phyloP scores from a whole-genome alignment of 2,113 vertebrate genomes.

The Oryzias javanicus region DNA sequence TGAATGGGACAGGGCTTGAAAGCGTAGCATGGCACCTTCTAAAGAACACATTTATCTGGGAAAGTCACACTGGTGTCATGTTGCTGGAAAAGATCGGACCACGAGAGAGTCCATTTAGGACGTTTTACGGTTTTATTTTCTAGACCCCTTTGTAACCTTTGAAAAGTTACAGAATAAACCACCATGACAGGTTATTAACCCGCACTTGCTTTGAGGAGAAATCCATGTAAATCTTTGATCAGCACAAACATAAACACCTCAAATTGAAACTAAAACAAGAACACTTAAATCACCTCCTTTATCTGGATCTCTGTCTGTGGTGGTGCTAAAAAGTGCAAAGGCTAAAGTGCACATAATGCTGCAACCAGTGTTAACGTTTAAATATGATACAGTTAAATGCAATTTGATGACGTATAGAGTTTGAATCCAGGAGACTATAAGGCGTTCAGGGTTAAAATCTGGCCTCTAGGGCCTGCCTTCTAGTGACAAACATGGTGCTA shows the following conservation, averaged over 20 bases:
- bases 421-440: background rate
- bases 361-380: background rate
- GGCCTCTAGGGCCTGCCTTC: constrained; percentile 49
- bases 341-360: background rate
- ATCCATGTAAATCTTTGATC: constrained; percentile 15
- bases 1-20: constrained; percentile 52
- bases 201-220: background rate
- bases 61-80: constrained; percentile 19
- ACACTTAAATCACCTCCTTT: constrained; percentile 2
- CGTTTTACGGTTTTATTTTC: too few relatives aligned
- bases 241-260: background rate
- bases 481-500: constrained; percentile 49
- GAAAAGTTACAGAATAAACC: background rate
- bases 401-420: background rate
- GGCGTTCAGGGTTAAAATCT: constrained; percentile 24
- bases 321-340: background rate
- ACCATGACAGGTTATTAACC: constrained; percentile 10
- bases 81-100: background rate
- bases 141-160: too few relatives aligned
- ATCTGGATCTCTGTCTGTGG: constrained; percentile 2
- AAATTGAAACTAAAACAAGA: constrained; percentile 31
- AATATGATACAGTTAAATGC: background rate
- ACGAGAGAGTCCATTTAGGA: background rate
- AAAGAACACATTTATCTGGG: constrained; percentile 9
- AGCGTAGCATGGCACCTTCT: background rate